Evolutionary conservation across 2,888 invertebrate genomes (phyloP).

Genomic region (Orthonevra nobilis): DNA sequence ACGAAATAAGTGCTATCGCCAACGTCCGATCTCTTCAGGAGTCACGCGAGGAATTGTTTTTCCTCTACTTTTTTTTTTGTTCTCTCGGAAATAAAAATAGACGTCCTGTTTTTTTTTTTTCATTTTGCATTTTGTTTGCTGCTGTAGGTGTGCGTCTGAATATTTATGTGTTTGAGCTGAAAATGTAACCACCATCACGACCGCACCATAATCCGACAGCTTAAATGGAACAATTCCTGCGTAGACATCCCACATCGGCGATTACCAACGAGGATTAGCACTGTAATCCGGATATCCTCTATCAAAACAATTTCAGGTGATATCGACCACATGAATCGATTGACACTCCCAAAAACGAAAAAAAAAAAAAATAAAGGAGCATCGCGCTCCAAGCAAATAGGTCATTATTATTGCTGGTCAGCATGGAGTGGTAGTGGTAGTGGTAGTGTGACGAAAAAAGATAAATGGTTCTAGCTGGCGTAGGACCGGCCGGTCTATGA

Average conservation of each 20-base stretch:
- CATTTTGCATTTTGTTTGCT: background rate
- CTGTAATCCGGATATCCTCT: constrained; percentile 68
- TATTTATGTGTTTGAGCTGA: constrained; percentile 36
- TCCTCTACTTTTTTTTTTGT: too few species aligned
- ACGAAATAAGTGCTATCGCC: constrained; percentile 53
- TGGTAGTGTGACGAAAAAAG: constrained; percentile 21
- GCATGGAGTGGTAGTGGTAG: background rate
- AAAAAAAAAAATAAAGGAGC: background rate
- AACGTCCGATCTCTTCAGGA: constrained; percentile 53
- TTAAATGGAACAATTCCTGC: constrained; percentile 62
- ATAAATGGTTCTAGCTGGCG: constrained; percentile 58
- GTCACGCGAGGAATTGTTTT: constrained; percentile 67
- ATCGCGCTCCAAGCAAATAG: too few species aligned
- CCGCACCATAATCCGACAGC: constrained; percentile 61
- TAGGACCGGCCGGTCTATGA: background rate
- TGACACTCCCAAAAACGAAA: constrained; percentile 34
- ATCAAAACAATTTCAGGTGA: constrained; percentile 67
- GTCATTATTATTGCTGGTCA: background rate
- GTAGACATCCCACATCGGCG: constrained; percentile 62
- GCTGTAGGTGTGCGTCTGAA: background rate
- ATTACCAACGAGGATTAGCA: constrained; percentile 58
- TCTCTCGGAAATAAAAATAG: constrained; percentile 40
- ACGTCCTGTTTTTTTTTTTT: constrained; percentile 3
- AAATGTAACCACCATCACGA: constrained; percentile 47
- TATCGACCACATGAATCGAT: constrained; percentile 47